Evolutionary conservation across 2,113 vertebrate species (phyloP).

Genomic region (Chunga burmeisteri): DNA sequence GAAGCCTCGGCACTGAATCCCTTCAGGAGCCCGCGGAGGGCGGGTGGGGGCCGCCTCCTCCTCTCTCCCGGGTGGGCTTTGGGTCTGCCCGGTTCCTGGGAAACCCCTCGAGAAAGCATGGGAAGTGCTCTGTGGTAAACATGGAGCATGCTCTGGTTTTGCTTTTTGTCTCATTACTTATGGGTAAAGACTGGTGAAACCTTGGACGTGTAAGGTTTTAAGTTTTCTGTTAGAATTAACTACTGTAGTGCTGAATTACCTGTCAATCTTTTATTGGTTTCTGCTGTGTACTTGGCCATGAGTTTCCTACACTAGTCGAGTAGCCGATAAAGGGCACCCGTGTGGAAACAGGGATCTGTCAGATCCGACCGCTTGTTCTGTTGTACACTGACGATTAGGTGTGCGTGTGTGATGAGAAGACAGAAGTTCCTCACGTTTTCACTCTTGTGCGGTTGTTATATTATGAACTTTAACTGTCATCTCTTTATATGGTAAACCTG

Average conservation of each 20-base stretch:
- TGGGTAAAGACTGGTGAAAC: neutral
- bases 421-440: neutral
- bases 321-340: neutral
- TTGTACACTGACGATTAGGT: neutral
- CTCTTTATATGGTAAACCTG: neutral
- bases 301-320: neutral
- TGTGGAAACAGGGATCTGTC: neutral
- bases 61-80: neutral
- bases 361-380: rapidly evolving
- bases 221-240: neutral
- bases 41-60: too few species aligned
- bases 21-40: neutral
- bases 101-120: neutral
- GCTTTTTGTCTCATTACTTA: neutral
- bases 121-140: neutral
- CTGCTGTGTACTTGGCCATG: neutral
- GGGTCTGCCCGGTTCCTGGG: neutral
- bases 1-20: too few species aligned
- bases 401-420: rapidly evolving
- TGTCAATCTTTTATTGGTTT: neutral
- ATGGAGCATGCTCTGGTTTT: rapidly evolving
- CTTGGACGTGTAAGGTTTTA: neutral
- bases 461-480: neutral
- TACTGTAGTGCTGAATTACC: neutral
- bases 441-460: neutral